A percentile compares a stretch with the other conserved stretches of the same genome.
These are phyloP conservation scores for Prosapia bicincta DNA, from an alignment of 2,888 invertebrate genomes.

Conservation along the genomic window DNA sequence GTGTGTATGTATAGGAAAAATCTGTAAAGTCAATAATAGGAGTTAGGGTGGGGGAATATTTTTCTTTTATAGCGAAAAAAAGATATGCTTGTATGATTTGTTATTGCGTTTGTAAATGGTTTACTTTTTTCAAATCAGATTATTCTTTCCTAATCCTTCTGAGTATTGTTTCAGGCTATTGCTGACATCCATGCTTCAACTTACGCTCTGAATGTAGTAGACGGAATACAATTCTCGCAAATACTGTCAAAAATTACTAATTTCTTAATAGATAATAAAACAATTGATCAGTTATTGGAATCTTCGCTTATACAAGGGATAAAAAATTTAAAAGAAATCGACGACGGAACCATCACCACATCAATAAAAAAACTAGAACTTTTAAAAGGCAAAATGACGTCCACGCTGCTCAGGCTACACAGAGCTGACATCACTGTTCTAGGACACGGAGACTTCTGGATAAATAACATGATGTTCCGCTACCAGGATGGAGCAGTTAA, in stretches of 20 bases:
- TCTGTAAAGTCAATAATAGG: no score
- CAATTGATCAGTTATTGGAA: not conserved
- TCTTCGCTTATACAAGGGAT: not conserved
- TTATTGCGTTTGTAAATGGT: no score
- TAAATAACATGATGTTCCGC: conserved; percentile 11
- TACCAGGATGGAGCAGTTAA: not conserved
- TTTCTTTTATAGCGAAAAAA: no score
- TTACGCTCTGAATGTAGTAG: not conserved
- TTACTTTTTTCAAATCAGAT: no score
- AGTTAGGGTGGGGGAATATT: no score
- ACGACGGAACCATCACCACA: not conserved
- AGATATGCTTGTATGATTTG: no score
- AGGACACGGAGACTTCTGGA: conserved; percentile 16
- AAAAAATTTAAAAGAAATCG: not conserved
- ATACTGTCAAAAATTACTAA: not conserved
- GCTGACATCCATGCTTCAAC: conserved; percentile 11
- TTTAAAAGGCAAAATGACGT: not conserved
- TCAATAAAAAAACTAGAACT: not conserved
- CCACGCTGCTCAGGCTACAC: not conserved
- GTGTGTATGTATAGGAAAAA: no score
- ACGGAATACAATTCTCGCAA: not conserved
- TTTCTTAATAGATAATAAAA: not conserved
- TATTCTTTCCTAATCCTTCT: no score
- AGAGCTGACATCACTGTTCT: not conserved
- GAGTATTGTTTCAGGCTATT: conserved; percentile 12